Evolutionary conservation across 2,797 vertebrate species (phyloP).

Genomic region (Agapornis canus): DNA sequence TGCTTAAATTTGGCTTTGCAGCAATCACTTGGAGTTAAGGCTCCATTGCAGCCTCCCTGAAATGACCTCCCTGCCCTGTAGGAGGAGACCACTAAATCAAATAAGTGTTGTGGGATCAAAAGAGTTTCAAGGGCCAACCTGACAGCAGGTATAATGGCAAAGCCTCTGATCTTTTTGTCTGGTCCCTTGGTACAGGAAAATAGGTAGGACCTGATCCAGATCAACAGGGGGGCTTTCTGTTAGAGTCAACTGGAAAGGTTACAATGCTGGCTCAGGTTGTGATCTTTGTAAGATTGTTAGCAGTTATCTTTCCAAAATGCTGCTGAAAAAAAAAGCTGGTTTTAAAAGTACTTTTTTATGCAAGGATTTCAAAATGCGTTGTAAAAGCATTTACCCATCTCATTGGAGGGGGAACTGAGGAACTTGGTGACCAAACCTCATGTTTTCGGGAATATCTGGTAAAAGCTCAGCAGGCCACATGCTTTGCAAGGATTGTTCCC

Average conservation of each 20-base stretch:
- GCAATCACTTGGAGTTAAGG: not conserved
- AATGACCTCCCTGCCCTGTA: not conserved
- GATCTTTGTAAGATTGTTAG: not conserved
- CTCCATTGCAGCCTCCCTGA: not conserved
- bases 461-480: not conserved
- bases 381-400: accelerated
- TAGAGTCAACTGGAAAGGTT: not conserved
- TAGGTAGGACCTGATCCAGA: not conserved
- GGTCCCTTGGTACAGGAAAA: not conserved
- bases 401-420: not conserved
- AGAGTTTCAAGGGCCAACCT: not conserved
- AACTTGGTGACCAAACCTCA: accelerated
- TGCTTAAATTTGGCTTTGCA: not conserved
- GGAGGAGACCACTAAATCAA: not conserved
- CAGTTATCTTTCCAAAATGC: not conserved
- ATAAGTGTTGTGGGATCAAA: not conserved
- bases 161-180: not conserved
- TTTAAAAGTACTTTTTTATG: not conserved
- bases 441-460: not conserved
- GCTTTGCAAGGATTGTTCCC: accelerated
- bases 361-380: not conserved
- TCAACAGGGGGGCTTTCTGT: not conserved
- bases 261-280: accelerated
- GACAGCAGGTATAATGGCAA: not conserved
- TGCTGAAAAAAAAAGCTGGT: not conserved